phyloP scores from a whole-genome alignment of 2,888 invertebrate species.

The Parnassius mnemosyne region DNA sequence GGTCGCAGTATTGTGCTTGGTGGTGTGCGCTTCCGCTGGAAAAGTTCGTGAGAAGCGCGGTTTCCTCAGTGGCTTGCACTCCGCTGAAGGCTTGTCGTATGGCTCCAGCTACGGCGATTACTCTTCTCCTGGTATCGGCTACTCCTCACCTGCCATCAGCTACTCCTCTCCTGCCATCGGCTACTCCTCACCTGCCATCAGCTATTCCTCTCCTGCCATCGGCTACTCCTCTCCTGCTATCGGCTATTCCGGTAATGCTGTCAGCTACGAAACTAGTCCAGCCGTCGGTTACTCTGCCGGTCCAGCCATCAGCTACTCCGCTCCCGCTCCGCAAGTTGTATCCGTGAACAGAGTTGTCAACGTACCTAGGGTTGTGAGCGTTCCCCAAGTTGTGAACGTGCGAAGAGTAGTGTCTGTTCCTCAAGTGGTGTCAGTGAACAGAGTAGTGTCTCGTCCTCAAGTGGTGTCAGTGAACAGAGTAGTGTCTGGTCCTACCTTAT shows the following conservation, averaged over 20 bases:
- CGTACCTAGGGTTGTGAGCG: constrained; percentile 45
- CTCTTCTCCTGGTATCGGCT: constrained; percentile 25
- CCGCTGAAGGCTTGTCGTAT: constrained; percentile 13
- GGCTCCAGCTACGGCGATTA: constrained; percentile 28
- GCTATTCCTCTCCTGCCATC: constrained; percentile 6
- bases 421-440: constrained; percentile 48
- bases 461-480: constrained; percentile 47
- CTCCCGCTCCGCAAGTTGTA: constrained; percentile 41
- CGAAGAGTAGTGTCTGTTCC: constrained; percentile 51
- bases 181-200: not conserved
- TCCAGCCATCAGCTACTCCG: constrained; percentile 29
- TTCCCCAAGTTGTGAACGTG: constrained; percentile 46
- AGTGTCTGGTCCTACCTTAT: constrained; percentile 45
- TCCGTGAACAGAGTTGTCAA: constrained; percentile 45
- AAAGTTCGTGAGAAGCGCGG: constrained; percentile 28
- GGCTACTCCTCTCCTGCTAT: not conserved
- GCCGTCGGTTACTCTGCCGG: not conserved
- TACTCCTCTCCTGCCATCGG: constrained; percentile 9
- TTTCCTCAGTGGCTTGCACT: constrained; percentile 15
- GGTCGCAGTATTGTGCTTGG: constrained; percentile 22
- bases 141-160: constrained; percentile 32
- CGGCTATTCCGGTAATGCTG: not conserved
- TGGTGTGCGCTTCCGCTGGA: constrained; percentile 16
- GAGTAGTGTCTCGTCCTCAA: constrained; percentile 49
- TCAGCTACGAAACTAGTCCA: too few relatives aligned